Evolutionary conservation across 2,797 vertebrate genomes (phyloP).

Genomic region (Myiotriccus ornatus): DNA sequence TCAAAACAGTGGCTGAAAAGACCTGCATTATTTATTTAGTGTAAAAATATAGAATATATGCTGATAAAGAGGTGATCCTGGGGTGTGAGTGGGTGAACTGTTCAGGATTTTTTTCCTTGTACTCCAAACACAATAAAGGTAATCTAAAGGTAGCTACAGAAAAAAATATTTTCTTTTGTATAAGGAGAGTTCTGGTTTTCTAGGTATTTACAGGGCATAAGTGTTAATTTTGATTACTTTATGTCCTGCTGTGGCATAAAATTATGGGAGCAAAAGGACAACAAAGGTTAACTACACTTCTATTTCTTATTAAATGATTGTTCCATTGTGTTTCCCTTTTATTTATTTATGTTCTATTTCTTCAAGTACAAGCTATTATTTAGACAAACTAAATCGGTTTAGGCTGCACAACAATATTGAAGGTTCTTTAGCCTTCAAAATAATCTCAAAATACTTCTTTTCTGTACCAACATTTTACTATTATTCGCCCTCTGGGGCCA

Average conservation of each 20-base stretch:
- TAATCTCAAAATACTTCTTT: background rate
- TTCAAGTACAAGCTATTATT: background rate
- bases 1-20: background rate
- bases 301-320: background rate
- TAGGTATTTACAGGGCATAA: background rate
- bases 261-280: background rate
- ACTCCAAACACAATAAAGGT: background rate
- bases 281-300: background rate
- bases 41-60: background rate
- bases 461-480: background rate
- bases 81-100: background rate
- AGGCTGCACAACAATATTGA: background rate
- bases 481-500: background rate
- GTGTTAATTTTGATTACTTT: background rate
- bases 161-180: background rate
- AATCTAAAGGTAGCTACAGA: background rate
- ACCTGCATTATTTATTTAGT: background rate
- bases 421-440: background rate
- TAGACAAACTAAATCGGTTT: background rate
- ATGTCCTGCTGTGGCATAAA: background rate
- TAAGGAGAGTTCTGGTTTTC: background rate
- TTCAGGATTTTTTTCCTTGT: background rate
- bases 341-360: background rate
- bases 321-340: background rate
- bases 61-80: background rate